Evolutionary conservation across 1,140 invertebrate genomes (phyloP).

Genomic region (Drosophila sp.): DNA sequence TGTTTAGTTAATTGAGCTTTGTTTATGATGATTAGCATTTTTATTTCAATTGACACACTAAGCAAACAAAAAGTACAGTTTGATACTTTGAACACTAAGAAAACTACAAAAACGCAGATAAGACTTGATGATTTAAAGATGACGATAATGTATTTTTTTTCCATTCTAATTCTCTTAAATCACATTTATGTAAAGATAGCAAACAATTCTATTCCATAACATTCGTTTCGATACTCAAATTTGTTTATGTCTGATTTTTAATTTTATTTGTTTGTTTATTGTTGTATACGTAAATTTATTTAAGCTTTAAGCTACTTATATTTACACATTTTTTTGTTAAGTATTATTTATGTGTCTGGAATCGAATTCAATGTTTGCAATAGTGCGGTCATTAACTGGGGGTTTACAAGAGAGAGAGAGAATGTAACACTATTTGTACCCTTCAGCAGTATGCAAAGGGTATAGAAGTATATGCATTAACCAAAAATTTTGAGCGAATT

Average conservation of each 20-base stretch:
- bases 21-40: conserved; percentile 39
- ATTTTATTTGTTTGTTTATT: neutral
- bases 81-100: conserved; percentile 19
- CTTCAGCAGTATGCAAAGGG: no score
- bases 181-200: neutral
- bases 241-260: neutral
- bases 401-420: neutral
- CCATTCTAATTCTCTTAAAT: neutral
- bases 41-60: conserved; percentile 25
- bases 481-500: no score
- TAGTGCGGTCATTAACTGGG: neutral
- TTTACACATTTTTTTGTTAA: neutral
- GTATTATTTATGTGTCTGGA: conserved; percentile 6
- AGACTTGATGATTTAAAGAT: neutral
- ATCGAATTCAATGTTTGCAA: neutral
- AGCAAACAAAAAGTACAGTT: conserved; percentile 58
- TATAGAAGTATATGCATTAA: no score
- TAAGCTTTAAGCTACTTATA: neutral
- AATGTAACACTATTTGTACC: no score
- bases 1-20: conserved; percentile 13
- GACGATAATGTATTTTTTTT: neutral
- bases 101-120: conserved; percentile 18
- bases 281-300: neutral
- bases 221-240: neutral
- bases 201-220: neutral